These are phyloP conservation scores for Mellivora capensis DNA, from an alignment of 2,113 vertebrate species.

Conservation along the genomic window DNA sequence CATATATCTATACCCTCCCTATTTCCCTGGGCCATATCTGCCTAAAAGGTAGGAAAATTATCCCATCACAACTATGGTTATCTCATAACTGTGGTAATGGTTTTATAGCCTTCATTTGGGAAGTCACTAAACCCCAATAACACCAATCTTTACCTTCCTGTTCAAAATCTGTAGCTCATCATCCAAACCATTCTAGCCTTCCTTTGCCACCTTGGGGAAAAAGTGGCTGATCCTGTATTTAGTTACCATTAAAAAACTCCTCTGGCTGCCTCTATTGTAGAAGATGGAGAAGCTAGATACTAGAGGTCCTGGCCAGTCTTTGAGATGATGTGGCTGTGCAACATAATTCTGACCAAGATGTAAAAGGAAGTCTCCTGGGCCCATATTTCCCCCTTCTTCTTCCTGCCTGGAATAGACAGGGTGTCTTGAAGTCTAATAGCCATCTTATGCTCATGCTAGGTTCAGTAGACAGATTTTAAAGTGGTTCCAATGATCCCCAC, in stretches of 20 bases:
- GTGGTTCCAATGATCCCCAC: background rate
- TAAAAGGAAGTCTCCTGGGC: background rate
- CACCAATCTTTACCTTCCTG: background rate
- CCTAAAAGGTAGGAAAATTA: background rate
- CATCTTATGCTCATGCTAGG: background rate
- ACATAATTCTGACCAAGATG: background rate
- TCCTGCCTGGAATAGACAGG: background rate
- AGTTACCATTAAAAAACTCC: background rate
- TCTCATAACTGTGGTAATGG: background rate
- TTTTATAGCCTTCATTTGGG: background rate
- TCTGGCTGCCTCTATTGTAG: background rate
- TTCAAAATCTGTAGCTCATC: background rate
- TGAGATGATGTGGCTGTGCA: too few relatives aligned
- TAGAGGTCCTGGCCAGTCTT: background rate
- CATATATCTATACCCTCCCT: rapidly evolving
- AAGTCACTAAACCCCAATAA: background rate
- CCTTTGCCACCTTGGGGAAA: background rate
- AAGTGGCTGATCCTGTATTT: background rate
- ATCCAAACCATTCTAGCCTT: background rate
- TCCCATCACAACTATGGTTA: background rate
- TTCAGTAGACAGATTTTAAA: background rate
- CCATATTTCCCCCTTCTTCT: too few relatives aligned
- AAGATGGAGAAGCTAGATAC: background rate
- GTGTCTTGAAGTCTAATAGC: background rate
- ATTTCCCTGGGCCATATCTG: background rate